Evolutionary conservation across 1,140 invertebrate species (phyloP), one percentile per base, ranked within the genome.

Genomic region (Mamestra configurata): DNA sequence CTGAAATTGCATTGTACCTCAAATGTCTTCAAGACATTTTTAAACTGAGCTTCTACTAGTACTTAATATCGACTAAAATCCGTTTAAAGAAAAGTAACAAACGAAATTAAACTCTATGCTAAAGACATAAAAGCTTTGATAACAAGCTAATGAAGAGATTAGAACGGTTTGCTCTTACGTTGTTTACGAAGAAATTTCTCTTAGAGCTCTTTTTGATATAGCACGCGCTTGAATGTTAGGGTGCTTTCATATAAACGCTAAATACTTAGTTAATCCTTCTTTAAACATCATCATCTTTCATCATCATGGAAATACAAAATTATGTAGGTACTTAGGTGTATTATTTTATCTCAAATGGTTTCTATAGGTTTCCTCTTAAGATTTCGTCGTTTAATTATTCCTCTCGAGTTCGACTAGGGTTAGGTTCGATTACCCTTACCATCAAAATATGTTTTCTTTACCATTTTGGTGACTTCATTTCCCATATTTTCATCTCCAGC

Each of bases 111-210:
- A 77, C 86, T 81, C 79, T 86, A 73, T 40, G 31, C 13, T 24
- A 27, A 80, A 40, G 70, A 43, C 27, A 83, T 84, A 86, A 75
- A 80, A 71, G 77, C 72, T 71, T 76, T 68, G 55, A 72, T 76
- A 43, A 66, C 51, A 80, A 66, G 76, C 53, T 88, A 86, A 88
- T 88, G 84, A 88, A 86, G 86, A 82, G 82, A 86, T 88, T 88
- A 86, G 80, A 81, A 83, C 76, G 66, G 77, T 83, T 77, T 64
- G 79, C 80, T 83, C 77, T 80, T 84, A 80, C 77, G 71, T 83
- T 78, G 81, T 85, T 83, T 79, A 80, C 79, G 64, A 84, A 86
- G 81, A 84, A 83, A 82, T 84, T 82, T 86, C 81, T 81, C 80
- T 85, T 76, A 80, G 55, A 76, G 72, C 79, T 84, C 77, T 81